Evolutionary conservation across 2,113 vertebrate genomes (phyloP).

Genomic region (Sus scrofa): T2T-Sscrofa CM000826.6:76802501-76803000

Average conservation of each 20-base stretch:
- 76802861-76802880: background rate
- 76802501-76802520: background rate
- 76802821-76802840: background rate
- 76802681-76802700: background rate
- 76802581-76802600: background rate
- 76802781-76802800: background rate
- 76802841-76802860: slow-evolving; percentile 24
- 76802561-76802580: background rate
- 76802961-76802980: slow-evolving; percentile 10
- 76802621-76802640: background rate
- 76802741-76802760: background rate
- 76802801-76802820: background rate
- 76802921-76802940: background rate
- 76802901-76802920: background rate
- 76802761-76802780: background rate
- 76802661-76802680: background rate
- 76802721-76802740: background rate
- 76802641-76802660: background rate
- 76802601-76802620: background rate
- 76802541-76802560: background rate
- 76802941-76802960: background rate
- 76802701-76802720: background rate
- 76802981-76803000: background rate
- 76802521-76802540: background rate
- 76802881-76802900: background rate